Evolutionary conservation across 2,113 vertebrate genomes (phyloP).

Genomic region (Hepsetus odoe): DNA sequence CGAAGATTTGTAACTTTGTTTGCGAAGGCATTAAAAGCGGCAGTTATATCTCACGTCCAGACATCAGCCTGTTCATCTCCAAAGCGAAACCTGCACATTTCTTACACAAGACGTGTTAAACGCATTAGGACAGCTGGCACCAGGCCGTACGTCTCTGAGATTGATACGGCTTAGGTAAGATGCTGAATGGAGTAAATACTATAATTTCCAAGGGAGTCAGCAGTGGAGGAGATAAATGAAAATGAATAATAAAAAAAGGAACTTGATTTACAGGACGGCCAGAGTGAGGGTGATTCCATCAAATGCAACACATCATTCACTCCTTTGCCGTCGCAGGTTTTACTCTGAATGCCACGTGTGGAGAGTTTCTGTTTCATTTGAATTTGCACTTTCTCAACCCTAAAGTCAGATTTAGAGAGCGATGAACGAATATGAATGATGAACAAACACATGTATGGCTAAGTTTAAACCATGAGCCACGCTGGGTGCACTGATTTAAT

Average conservation of each 20-base stretch:
- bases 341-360: background rate
- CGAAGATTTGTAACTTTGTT: conserved; percentile 74
- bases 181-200: conserved; percentile 50
- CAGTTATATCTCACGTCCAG: conserved; percentile 53
- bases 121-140: conserved; percentile 68
- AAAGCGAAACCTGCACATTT: conserved; percentile 55
- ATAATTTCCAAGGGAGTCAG: conserved; percentile 43
- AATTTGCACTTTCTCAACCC: background rate
- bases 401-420: background rate
- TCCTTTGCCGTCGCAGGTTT: background rate
- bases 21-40: conserved; percentile 70
- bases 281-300: conserved; percentile 7
- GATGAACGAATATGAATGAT: background rate
- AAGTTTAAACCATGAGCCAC: too few relatives aligned
- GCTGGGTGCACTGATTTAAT: too few relatives aligned
- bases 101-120: conserved; percentile 68
- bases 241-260: conserved; percentile 31
- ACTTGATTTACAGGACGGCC: conserved; percentile 14
- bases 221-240: conserved; percentile 40
- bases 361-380: background rate
- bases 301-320: background rate
- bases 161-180: conserved; percentile 60
- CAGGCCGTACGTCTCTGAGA: conserved; percentile 69
- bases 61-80: conserved; percentile 58
- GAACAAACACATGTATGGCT: background rate